phyloP scores from a whole-genome alignment of 2,797 vertebrate genomes.

The Borostomias antarcticus region DNA sequence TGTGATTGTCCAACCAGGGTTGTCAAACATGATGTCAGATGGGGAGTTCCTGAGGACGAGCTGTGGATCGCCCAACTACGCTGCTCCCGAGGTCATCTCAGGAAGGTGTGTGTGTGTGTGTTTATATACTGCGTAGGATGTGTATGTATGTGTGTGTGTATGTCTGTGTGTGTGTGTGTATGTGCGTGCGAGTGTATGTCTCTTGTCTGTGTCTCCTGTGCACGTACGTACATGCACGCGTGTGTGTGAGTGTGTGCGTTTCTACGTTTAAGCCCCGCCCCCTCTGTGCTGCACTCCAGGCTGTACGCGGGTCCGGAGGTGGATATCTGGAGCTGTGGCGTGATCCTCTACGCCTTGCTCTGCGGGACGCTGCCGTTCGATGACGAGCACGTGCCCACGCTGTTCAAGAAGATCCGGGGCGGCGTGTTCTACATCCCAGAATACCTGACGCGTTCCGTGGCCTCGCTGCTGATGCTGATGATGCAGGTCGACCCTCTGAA shows the following conservation, averaged over 20 bases:
- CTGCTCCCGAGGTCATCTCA: constrained; percentile 98
- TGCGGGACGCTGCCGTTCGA: constrained; percentile 98
- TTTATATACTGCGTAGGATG: too few relatives aligned
- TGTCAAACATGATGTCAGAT: constrained; percentile 99
- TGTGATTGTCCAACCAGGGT: too few relatives aligned
- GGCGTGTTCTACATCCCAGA: constrained; percentile 98
- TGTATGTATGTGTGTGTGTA: not conserved
- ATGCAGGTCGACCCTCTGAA: constrained; percentile 97
- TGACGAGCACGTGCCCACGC: constrained; percentile 93
- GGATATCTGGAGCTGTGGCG: constrained; percentile 98
- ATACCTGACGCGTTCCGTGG: constrained; percentile 91
- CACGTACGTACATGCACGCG: not conserved
- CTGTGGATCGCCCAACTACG: constrained; percentile 98
- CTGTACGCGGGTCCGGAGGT: constrained; percentile 97
- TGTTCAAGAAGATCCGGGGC: constrained; percentile 98
- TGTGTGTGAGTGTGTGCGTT: too few relatives aligned
- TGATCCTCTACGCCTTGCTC: constrained; percentile 95
- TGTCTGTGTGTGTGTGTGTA: too few relatives aligned
- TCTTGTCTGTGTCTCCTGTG: too few relatives aligned
- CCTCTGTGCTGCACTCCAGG: constrained; percentile 62
- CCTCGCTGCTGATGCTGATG: constrained; percentile 95
- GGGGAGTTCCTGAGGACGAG: constrained; percentile 98
- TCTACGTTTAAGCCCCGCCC: not conserved
- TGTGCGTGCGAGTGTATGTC: too few relatives aligned
- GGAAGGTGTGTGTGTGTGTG: constrained; percentile 81